Percentiles rank a stretch among this genome's conserved stretches.
phyloP scores from a whole-genome alignment of 2,888 invertebrate species.

The Hypselothyrea guttata region DNA sequence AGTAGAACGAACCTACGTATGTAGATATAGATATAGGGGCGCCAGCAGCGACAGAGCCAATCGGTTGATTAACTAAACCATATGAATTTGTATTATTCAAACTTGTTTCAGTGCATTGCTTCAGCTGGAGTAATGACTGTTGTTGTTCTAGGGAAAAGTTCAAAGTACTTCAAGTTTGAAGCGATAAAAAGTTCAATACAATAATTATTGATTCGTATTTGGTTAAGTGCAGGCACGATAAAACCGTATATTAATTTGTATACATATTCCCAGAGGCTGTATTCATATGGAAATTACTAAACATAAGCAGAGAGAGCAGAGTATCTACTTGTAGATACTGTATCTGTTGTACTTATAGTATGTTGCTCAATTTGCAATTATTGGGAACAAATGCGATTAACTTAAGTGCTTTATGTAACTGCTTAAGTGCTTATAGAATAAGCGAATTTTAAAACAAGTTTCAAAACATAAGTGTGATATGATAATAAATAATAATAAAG shows the following conservation, averaged over 20 bases:
- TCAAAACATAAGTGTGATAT: background rate
- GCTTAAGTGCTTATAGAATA: conserved; percentile 3
- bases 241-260: background rate
- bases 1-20: conserved; percentile 1
- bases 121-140: background rate
- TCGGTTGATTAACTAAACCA: background rate
- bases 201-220: background rate
- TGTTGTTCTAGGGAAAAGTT: background rate
- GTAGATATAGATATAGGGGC: conserved; percentile 9
- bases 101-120: too few species aligned
- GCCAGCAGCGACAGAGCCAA: conserved; percentile 12
- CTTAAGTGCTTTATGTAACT: conserved; percentile 48
- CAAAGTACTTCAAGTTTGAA: too few species aligned
- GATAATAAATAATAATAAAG: too few species aligned
- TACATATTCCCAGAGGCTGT: too few species aligned
- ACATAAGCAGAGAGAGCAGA: too few species aligned
- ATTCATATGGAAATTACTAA: too few species aligned
- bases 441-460: too few species aligned
- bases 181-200: background rate
- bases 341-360: too few species aligned
- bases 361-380: too few species aligned
- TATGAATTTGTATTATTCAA: background rate
- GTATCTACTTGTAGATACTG: too few species aligned
- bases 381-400: too few species aligned
- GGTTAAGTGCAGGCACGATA: background rate